These are phyloP conservation scores for Synergus laeviventris DNA, from an alignment of 2,888 invertebrate genomes.

Conservation along the genomic window DNA sequence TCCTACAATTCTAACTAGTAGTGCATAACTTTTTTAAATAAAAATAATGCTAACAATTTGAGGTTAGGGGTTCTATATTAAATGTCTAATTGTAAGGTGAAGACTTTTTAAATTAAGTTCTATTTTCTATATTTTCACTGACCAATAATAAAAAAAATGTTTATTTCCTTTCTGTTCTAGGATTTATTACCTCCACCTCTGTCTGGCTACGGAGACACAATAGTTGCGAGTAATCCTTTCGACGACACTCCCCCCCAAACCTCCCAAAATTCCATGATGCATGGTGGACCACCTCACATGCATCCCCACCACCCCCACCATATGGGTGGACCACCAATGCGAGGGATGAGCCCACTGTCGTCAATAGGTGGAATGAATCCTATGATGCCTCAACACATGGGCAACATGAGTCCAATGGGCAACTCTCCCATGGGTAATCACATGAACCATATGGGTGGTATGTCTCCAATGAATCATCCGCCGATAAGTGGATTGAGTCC, in stretches of 20 bases:
- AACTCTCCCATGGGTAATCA: slow-evolving; percentile 75
- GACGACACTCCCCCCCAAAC: slow-evolving; percentile 86
- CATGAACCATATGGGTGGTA: slow-evolving; percentile 81
- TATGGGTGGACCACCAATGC: slow-evolving; percentile 82
- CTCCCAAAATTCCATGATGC: slow-evolving; percentile 77
- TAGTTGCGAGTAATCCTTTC: slow-evolving; percentile 96
- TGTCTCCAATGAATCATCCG: slow-evolving; percentile 81
- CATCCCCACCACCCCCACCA: slow-evolving; percentile 79
- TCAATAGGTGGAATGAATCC: slow-evolving; percentile 75
- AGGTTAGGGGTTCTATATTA: too few species aligned
- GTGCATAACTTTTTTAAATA: too few species aligned
- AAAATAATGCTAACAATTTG: too few species aligned
- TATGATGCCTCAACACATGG: slow-evolving; percentile 75
- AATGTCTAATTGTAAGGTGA: too few species aligned
- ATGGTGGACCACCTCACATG: slow-evolving; percentile 76
- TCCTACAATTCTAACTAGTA: too few species aligned
- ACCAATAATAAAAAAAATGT: neutral
- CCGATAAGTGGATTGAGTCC: slow-evolving; percentile 82
- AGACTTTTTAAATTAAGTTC: too few species aligned
- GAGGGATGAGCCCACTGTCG: slow-evolving; percentile 81
- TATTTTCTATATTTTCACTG: neutral
- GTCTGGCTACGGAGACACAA: slow-evolving; percentile 94
- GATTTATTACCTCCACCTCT: slow-evolving; percentile 90
- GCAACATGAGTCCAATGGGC: slow-evolving; percentile 75
- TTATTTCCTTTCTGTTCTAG: slow-evolving; percentile 74